phyloP scores from a whole-genome alignment of 2,797 vertebrate genomes.

The Rhodeus uyekii region DNA sequence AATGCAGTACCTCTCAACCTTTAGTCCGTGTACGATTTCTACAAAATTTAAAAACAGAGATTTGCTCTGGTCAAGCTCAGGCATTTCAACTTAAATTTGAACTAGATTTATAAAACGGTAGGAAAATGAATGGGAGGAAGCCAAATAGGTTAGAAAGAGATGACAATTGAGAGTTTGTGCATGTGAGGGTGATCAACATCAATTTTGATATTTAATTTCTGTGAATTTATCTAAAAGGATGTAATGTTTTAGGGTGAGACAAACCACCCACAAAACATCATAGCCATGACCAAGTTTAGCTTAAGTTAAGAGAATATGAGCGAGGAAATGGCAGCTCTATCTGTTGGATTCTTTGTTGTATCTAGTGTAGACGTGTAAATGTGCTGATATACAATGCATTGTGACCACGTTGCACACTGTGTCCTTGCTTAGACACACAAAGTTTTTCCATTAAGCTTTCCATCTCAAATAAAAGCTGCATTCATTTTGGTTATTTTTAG shows the following conservation, averaged over 20 bases:
- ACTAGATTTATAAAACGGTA: not conserved
- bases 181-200: no score
- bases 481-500: constrained; percentile 61
- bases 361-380: not conserved
- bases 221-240: no score
- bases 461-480: constrained; percentile 62
- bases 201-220: no score
- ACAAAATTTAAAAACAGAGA: not conserved
- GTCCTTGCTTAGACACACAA: not conserved
- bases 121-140: not conserved
- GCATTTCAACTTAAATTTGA: not conserved
- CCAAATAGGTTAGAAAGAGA: not conserved
- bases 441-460: constrained; percentile 60
- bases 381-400: not conserved
- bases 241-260: no score
- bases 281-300: no score
- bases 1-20: not conserved
- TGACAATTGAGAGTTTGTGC: not conserved
- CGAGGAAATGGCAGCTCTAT: not conserved
- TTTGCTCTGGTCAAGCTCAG: not conserved
- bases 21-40: no score
- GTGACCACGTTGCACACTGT: not conserved
- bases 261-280: no score
- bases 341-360: not conserved
- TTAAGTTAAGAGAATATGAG: not conserved